Evolutionary conservation across 1,140 invertebrate species (phyloP), one percentile per base, ranked within the genome.

Genomic region (Calephelis nemesis): DNA sequence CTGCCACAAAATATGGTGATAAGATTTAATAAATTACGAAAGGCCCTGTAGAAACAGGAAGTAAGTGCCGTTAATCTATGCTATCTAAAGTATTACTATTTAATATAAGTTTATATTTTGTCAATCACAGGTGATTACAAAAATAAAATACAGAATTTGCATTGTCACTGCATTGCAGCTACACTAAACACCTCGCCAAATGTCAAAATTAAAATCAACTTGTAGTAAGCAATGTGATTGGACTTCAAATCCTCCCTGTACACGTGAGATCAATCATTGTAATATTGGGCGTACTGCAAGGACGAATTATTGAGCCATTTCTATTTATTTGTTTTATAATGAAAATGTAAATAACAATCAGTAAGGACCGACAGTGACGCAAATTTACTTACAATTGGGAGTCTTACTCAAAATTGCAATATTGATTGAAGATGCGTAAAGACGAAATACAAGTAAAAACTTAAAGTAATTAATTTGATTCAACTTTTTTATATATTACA

Each of bases 151-250:
- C 50, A 76, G 69, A 76, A 75, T 76, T 79, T 83, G 80, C 80
- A 81, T 82, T 82, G 71, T 80, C 79, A 88, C 83, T 88, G 87
- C 85, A 90, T 87, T 90, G 84, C 84, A 90, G 85, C 84, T 86
- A 86, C 84, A 82, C 74, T 78, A 71, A 64, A 65, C 72, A 70
- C 68, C 68, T 69, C 58, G 52, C 72, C 68, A 74, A 74, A 71
- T 71, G 70, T 69, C 48, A 40, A 63, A 60, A 67, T 19, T 13
- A 54, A 54, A 58, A 19, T 58, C 42, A 15, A 39, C 47, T 42
- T 60, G 52, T 48, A 62, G 42, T 39, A 67, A 50, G 68, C 68
- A 67, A 73, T 68, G 67, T 68, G 63, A 62, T 47, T 50, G 42
- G 63, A 49, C 58, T 54, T 58, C 65, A 64, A 62, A 67, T 48